Evolutionary conservation across 2,888 invertebrate species (phyloP), one percentile per base, ranked within the genome.

Genomic region (Heteromyza rotundicornis): DNA sequence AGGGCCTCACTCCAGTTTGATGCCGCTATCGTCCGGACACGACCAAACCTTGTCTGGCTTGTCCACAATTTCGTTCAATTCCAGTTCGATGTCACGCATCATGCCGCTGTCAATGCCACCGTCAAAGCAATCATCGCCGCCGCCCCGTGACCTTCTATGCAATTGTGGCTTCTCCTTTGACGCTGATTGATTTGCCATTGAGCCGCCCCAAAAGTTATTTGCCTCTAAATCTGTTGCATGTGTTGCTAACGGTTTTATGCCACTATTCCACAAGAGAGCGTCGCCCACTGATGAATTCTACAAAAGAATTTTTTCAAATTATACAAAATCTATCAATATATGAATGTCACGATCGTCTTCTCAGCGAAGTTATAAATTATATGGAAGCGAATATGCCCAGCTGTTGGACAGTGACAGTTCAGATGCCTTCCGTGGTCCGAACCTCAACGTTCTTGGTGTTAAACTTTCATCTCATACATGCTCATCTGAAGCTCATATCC

Each of bases 51-150:
- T 71, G n/a, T n/a, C n/a, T n/a, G n/a, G n/a, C n/a, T n/a, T n/a
- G 59, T 77, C 80, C 51, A 80, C 80, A 59, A 79, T 78, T 59
- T 80, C 77, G 22, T 89, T 88, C 55, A 90, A 70, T 74, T 90
- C 89, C 67, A 87, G 88, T 72, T 90, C 88, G 84, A 89, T 86
- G 67, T 80, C 78, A 65, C 88, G 85, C 69, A 88, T 82, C 86
- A 89, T 89, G 71, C 89, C 89, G 70, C 89, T 88, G 44, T 88
- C 89, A 64, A 90, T 89, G 62, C 87, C 87, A 35, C 78, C 80
- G 59, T 76, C 75, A 52, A 74, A 69, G 36, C 76, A 76, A 22
- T 74, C 74, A 57, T 74, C 74, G 17, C 73, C 73, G 50, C n/a
- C n/a, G n/a, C n/a, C 62, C 14, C 62, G 64, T 22, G 53, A 27